These are phyloP conservation scores for Carlito syrichta DNA, from an alignment of 2,113 vertebrate species.

Conservation along the genomic window DNA sequence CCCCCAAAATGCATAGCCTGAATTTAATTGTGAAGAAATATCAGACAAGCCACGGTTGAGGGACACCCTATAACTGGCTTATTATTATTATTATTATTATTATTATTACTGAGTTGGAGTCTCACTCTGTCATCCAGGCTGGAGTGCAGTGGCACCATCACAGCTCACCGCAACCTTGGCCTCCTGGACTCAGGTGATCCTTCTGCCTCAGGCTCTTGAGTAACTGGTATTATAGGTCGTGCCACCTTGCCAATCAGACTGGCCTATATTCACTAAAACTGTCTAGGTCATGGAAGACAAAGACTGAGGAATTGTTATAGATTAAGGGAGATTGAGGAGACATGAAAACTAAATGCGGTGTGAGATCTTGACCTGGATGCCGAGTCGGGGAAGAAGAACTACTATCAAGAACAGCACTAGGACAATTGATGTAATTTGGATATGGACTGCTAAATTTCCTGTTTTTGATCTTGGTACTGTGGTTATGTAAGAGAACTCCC, in stretches of 20 bases:
- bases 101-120: too few species aligned
- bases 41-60: rapidly evolving
- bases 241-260: too few species aligned
- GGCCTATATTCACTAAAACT: background rate
- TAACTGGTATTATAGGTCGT: too few species aligned
- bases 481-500: background rate
- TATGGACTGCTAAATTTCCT: background rate
- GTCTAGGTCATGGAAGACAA: background rate
- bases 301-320: background rate
- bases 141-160: too few species aligned
- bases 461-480: background rate
- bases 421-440: background rate
- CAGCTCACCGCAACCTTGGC: too few species aligned
- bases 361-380: background rate
- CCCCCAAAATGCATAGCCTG: too few species aligned
- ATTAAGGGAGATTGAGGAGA: background rate
- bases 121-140: too few species aligned
- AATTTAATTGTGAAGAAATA: background rate
- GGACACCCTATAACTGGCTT: background rate
- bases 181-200: too few species aligned
- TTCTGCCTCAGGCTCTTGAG: too few species aligned
- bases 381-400: background rate
- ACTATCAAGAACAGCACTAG: background rate
- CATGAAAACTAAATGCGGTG: background rate
- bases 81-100: too few species aligned